Conservation (phyloP, 2,797 vertebrate species). For the Cossypha caffra region DNA sequence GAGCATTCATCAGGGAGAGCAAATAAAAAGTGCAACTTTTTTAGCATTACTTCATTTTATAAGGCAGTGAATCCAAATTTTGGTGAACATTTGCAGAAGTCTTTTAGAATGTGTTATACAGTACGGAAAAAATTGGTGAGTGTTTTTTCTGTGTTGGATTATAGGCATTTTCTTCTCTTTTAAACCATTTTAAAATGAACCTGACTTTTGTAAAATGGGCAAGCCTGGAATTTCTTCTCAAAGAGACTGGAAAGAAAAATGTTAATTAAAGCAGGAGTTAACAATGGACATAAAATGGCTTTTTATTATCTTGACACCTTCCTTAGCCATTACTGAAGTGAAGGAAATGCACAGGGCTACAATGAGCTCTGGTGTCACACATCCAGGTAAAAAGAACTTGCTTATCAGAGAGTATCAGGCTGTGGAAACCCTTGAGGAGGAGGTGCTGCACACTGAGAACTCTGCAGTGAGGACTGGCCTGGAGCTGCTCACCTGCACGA, state of each 20-base stretch:
- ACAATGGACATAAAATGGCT: background rate
- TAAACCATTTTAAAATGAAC: constrained; percentile 1
- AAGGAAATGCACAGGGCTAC: background rate
- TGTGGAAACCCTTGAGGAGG: background rate
- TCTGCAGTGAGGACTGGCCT: background rate
- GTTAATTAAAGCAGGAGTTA: constrained; percentile 18
- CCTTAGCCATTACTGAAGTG: background rate
- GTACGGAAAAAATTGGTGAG: background rate
- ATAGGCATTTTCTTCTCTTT: constrained; percentile 4
- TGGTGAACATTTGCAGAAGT: background rate
- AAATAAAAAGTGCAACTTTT: constrained; percentile 12
- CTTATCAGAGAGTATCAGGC: background rate
- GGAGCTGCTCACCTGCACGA: background rate
- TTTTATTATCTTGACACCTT: constrained; percentile 15
- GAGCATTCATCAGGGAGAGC: background rate
- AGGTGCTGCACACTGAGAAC: background rate
- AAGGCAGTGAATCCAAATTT: constrained; percentile 19
- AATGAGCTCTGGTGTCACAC: background rate
- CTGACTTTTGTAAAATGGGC: background rate
- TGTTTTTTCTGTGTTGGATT: background rate
- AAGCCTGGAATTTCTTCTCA: background rate
- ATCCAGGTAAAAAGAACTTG: background rate
- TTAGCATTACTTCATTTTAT: constrained; percentile 25
- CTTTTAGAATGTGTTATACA: background rate
- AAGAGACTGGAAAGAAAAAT: background rate